Evolutionary conservation across 2,113 vertebrate species (phyloP).

Genomic region (Cyanoderma ruficeps): DNA sequence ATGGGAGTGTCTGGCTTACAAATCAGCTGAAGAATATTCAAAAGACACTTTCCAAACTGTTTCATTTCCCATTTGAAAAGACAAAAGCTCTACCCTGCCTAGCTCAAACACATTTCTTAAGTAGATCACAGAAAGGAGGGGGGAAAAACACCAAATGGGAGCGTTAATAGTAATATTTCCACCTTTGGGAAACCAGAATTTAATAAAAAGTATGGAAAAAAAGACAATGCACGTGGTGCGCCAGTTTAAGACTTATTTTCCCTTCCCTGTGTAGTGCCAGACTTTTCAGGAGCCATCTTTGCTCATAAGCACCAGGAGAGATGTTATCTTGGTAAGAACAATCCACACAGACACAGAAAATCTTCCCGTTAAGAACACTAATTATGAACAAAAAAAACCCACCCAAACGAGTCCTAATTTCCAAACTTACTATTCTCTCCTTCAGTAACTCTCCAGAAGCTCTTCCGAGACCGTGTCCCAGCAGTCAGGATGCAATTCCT

Average conservation of each 20-base stretch:
- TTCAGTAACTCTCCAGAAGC: background rate
- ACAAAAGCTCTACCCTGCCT: background rate
- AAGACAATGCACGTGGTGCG: rapidly evolving
- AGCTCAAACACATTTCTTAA: background rate
- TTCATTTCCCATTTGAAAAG: background rate
- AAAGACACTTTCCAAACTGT: background rate
- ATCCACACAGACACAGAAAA: background rate
- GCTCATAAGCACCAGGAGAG: background rate
- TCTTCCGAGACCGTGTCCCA: background rate
- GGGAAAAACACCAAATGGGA: background rate
- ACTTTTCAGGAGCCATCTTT: background rate
- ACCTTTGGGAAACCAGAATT: background rate
- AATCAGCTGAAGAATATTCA: background rate
- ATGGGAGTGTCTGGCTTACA: background rate
- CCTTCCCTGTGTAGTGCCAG: background rate
- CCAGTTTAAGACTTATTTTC: background rate
- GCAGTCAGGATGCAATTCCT: background rate
- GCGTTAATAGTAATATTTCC: background rate
- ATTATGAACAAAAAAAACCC: no score
- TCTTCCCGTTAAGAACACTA: background rate
- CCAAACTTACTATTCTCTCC: background rate
- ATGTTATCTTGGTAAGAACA: background rate
- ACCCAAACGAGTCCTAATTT: background rate
- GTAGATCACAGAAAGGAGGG: background rate
- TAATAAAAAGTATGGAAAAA: background rate